phyloP scores from a whole-genome alignment of 92 coral and sea anemone species.

The Actinernus sp. region DNA sequence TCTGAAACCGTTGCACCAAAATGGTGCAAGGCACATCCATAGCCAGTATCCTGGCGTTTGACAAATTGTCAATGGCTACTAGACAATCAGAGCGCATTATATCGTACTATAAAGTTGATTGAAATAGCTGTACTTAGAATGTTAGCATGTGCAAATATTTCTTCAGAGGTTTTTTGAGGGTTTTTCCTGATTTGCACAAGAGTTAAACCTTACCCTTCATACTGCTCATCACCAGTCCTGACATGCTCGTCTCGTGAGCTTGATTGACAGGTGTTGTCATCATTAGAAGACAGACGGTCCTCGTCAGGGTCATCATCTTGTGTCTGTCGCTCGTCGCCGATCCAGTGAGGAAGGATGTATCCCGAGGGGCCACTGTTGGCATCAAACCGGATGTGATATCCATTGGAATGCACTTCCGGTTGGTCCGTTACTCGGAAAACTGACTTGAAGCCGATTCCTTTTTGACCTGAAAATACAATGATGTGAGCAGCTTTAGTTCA shows the following conservation, averaged over 20 bases:
- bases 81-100: too few relatives aligned
- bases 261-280: background rate
- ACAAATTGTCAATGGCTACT: too few relatives aligned
- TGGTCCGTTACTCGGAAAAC: conserved; percentile 89
- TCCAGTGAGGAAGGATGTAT: conserved; percentile 92
- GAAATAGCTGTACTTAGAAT: too few relatives aligned
- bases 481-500: too few relatives aligned
- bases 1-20: too few relatives aligned
- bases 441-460: conserved; percentile 94
- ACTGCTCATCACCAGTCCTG: background rate
- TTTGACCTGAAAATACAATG: too few relatives aligned
- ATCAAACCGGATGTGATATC: conserved; percentile 86
- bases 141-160: too few relatives aligned
- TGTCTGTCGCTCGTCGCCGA: conserved; percentile 8
- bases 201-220: background rate
- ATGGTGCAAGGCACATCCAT: too few relatives aligned
- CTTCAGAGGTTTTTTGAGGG: too few relatives aligned
- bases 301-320: conserved; percentile 19
- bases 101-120: too few relatives aligned
- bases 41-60: too few relatives aligned
- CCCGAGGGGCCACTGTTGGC: conserved; percentile 96
- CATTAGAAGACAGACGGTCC: background rate
- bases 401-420: conserved; percentile 96
- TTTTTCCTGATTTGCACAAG: background rate
- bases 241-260: conserved; percentile 4